Percentiles rank a stretch among this genome's conserved stretches.
phyloP scores from a whole-genome alignment of 2,113 vertebrate species.

The Triplophysa siluroides region DNA sequence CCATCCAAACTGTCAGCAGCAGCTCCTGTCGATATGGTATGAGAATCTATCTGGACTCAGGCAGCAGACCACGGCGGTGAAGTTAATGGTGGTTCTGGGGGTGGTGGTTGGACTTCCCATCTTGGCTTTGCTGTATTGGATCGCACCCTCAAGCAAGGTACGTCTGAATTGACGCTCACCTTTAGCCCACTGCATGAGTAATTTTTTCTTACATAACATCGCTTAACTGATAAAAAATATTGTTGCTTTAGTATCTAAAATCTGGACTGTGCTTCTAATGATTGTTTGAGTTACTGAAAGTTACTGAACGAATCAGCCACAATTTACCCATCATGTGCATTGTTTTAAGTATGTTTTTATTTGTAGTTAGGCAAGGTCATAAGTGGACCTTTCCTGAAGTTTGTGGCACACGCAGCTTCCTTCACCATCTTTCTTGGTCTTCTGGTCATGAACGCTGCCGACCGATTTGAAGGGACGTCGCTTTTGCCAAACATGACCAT shows the following conservation, averaged over 20 bases:
- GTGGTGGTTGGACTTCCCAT: conserved; percentile 86
- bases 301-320: no score
- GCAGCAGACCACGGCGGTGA: conserved; percentile 88
- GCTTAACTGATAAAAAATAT: neutral
- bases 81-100: conserved; percentile 88
- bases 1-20: conserved; percentile 96
- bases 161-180: conserved; percentile 44
- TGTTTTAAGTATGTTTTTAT: conserved; percentile 22
- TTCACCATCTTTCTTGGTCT: conserved; percentile 93
- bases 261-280: no score
- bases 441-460: conserved; percentile 92
- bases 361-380: conserved; percentile 89
- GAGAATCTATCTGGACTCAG: conserved; percentile 89
- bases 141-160: conserved; percentile 95
- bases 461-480: conserved; percentile 90
- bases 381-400: conserved; percentile 94
- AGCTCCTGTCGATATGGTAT: conserved; percentile 96
- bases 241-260: no score
- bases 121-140: conserved; percentile 87
- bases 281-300: no score
- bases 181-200: neutral
- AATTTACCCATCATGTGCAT: no score
- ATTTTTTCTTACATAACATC: neutral
- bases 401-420: conserved; percentile 93
- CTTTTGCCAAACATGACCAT: conserved; percentile 90